These are phyloP conservation scores for Cotesia chilonis DNA, from an alignment of 1,140 invertebrate genomes.

Conservation along the genomic window DNA sequence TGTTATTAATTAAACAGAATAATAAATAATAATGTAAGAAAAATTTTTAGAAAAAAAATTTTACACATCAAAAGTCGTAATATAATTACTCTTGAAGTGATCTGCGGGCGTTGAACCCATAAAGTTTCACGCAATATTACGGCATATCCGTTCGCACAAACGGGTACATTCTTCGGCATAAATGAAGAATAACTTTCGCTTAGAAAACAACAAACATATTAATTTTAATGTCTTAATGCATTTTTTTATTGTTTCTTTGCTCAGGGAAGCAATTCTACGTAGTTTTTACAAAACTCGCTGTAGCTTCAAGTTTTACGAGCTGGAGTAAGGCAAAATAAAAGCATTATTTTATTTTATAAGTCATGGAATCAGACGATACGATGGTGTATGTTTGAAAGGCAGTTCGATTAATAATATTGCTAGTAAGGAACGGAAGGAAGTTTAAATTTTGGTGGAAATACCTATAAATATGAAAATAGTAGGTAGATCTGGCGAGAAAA, in stretches of 20 bases:
- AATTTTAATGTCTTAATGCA: not conserved
- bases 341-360: not conserved
- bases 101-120: not conserved
- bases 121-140: constrained; percentile 12
- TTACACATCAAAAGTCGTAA: not conserved
- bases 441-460: constrained; percentile 21
- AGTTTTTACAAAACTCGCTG: too few species aligned
- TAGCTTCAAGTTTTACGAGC: too few species aligned
- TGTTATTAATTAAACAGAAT: too few species aligned
- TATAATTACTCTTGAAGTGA: not conserved
- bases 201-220: not conserved
- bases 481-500: constrained; percentile 4
- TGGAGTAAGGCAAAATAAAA: not conserved
- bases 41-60: not conserved
- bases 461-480: constrained; percentile 29
- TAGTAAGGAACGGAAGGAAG: constrained; percentile 22
- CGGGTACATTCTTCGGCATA: not conserved
- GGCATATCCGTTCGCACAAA: constrained; percentile 15
- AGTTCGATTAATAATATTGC: not conserved
- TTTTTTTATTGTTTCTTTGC: too few species aligned
- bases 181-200: constrained; percentile 5
- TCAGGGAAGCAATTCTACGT: too few species aligned
- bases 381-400: not conserved
- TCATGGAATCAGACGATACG: not conserved
- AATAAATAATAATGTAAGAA: not conserved